Conservation (phyloP, 2,888 invertebrate genomes). For the Cheiracanthium punctorium region DNA sequence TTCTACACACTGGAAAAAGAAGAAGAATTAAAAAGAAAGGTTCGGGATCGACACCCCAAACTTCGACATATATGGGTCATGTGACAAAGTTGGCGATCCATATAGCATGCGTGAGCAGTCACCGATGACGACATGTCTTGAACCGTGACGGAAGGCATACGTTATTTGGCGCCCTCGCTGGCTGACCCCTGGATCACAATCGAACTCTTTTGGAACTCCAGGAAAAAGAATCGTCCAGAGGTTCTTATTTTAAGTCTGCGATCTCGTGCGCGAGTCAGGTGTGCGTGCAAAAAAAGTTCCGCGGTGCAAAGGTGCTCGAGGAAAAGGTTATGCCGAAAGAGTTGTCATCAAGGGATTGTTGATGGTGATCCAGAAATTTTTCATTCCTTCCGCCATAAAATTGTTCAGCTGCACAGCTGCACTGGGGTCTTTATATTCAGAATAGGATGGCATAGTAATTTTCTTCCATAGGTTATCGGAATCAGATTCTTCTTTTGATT, state of each 20-base stretch:
- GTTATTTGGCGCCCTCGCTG: constrained; percentile 50
- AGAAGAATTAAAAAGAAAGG: neutral
- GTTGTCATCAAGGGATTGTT: neutral
- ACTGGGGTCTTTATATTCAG: too few species aligned
- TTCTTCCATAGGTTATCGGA: too few species aligned
- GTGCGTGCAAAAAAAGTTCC: neutral
- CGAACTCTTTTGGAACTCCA: constrained; percentile 21
- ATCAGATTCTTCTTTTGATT: too few species aligned
- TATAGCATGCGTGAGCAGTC: constrained; percentile 54
- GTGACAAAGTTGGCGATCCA: constrained; percentile 45
- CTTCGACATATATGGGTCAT: constrained; percentile 35
- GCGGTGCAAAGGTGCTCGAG: constrained; percentile 2
- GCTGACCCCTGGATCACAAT: constrained; percentile 31
- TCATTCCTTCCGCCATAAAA: neutral
- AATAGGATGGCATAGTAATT: too few species aligned
- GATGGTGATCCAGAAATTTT: neutral
- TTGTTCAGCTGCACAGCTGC: neutral
- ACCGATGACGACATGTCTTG: constrained; percentile 60
- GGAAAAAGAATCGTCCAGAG: neutral
- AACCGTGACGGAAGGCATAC: constrained; percentile 63
- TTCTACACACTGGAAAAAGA: neutral
- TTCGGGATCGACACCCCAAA: constrained; percentile 37
- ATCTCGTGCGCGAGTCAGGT: neutral
- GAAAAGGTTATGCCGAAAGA: constrained; percentile 8
- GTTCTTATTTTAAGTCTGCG: neutral